Base-by-base conservation (phyloP, 2,888 invertebrate genomes). In the Melangyna quadrimaculata region DNA sequence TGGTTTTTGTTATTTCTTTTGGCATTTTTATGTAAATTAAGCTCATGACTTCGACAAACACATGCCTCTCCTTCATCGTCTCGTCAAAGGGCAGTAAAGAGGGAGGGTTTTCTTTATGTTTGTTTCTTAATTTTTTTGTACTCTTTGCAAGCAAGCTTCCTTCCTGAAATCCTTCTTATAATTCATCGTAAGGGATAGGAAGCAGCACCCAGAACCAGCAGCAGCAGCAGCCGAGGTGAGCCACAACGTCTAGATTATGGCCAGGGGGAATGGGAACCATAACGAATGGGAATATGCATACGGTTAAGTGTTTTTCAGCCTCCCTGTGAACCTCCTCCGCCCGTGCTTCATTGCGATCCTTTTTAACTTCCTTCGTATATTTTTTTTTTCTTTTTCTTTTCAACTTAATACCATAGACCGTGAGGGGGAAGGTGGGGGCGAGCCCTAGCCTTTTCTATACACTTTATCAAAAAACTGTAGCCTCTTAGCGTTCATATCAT, bases 1-100 rank as follows among this genome's bases (percentile, higher is more conserved):
- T 32, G 27, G 24, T 51, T 57, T 37, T 48, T 72, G 17, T 27
- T 65, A n/a, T 72, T 82, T 77, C 51, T 72, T 71, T 77, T 78
- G 75, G 81, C 63, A 81, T 81, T 86, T 86, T 86, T 80, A 86
- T 86, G 86, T 81, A 86, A 86, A 86, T 86, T 86, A 86, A 81
- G 73, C 81, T 86, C 86, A 86, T 81, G 86, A 74, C 81, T 86
- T 86, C 81, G 77, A 81, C 86, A 86, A 81, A 86, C 86, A 86
- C 81, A 86, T 86, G 77, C 77, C 81, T 77, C 78, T 78, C 63
- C 73, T 78, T 86, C 63, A 77, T 65, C 72, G 77, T 86, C 80
- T 55, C 81, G 84, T 80, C 71, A 71, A 61, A 74, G 22, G 57
- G 55, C 17, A 19, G 51, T 29, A 37, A 14, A 65, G 45, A 35